Evolutionary conservation across 35 echinoderm and acorn worm species (phyloP).

Genomic region (Stichopus chloronotus): DNA sequence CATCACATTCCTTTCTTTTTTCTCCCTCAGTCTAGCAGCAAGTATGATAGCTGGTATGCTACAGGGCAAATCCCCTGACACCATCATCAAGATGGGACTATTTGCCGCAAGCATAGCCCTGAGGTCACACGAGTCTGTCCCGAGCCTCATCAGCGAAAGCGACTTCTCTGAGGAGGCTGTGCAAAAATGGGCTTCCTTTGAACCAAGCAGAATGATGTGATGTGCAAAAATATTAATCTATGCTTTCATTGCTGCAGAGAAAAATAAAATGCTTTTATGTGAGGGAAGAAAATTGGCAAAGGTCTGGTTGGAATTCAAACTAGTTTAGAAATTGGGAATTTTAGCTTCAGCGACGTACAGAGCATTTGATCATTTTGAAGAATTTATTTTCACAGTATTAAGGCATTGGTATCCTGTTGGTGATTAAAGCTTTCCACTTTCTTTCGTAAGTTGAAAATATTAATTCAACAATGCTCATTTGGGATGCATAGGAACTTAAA

Average conservation of each 20-base stretch:
- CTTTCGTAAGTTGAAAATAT: no score
- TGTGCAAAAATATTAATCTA: neutral
- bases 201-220: slow-evolving; percentile 65
- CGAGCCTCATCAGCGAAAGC: slow-evolving; percentile 46
- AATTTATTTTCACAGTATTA: no score
- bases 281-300: no score
- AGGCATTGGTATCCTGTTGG: no score
- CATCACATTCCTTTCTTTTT: no score
- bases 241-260: neutral
- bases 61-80: slow-evolving; percentile 52
- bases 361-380: no score
- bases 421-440: no score
- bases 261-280: neutral
- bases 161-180: slow-evolving; percentile 39
- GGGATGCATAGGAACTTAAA: no score
- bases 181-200: slow-evolving; percentile 52
- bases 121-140: slow-evolving; percentile 59
- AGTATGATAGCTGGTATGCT: slow-evolving; percentile 71
- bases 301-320: no score
- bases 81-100: slow-evolving; percentile 75
- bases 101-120: slow-evolving; percentile 71
- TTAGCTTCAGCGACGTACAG: no score
- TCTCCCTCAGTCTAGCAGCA: slow-evolving; percentile 72
- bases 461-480: no score
- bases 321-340: no score